These are phyloP conservation scores for Hypsopygia costalis DNA, from an alignment of 2,888 invertebrate genomes.

Conservation along the genomic window DNA sequence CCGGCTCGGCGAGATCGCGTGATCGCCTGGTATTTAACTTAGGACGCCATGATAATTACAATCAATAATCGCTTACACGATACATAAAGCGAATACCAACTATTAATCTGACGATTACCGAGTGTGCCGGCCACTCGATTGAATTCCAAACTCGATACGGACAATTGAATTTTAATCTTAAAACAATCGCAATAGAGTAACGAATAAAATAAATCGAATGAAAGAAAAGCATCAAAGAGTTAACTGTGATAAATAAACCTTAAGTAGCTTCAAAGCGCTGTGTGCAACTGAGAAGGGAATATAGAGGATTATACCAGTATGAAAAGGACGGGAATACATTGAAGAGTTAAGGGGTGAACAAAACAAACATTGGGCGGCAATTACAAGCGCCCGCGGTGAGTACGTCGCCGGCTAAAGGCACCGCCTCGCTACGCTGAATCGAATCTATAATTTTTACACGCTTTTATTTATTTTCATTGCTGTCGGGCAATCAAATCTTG, in stretches of 20 bases:
- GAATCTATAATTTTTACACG: too few relatives aligned
- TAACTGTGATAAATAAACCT: conserved; percentile 57
- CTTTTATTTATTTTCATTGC: too few relatives aligned
- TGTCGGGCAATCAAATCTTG: too few relatives aligned
- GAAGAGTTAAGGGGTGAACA: conserved; percentile 52
- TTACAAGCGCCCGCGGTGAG: conserved; percentile 60
- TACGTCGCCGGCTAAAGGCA: conserved; percentile 36
- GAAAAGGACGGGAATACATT: conserved; percentile 26
- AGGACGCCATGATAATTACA: conserved; percentile 69
- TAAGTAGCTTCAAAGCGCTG: conserved; percentile 47
- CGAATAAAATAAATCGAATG: conserved; percentile 8
- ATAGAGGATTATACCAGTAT: conserved; percentile 7
- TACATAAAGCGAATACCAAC: conserved; percentile 49
- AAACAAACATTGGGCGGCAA: conserved; percentile 67
- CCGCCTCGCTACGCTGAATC: conserved; percentile 39
- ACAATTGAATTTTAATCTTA: conserved; percentile 12
- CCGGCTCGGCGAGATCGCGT: conserved; percentile 45
- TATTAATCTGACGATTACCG: conserved; percentile 47
- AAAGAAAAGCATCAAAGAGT: conserved; percentile 34
- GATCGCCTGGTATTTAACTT: conserved; percentile 54
- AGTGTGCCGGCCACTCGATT: conserved; percentile 21
- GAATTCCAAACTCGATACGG: conserved; percentile 14
- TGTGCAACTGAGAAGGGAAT: conserved; percentile 22
- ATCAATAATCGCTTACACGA: conserved; percentile 61
- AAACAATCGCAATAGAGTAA: conserved; percentile 10